Conservation (phyloP, 2,888 invertebrate genomes). For the Mythimna loreyi region DNA sequence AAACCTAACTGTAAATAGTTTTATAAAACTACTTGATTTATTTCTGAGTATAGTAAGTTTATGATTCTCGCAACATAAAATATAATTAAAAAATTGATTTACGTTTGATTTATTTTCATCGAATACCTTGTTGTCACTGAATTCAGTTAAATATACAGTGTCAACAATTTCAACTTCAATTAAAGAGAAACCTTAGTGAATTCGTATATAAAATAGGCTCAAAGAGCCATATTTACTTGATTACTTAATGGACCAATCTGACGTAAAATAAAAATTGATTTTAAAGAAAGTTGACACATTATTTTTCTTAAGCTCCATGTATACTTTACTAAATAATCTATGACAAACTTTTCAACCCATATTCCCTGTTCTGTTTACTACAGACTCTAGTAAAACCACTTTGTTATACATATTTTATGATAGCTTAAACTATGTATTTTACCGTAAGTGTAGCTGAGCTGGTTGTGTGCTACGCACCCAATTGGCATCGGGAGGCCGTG, state of each 20-base stretch:
- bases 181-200: not conserved
- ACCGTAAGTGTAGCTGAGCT: slow-evolving; percentile 35
- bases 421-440: not conserved
- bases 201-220: not conserved
- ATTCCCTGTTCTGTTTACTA: slow-evolving; percentile 12
- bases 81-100: no score
- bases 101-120: no score
- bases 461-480: slow-evolving; percentile 39
- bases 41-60: no score
- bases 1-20: not conserved
- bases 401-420: slow-evolving; percentile 6
- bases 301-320: not conserved
- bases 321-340: not conserved
- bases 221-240: not conserved
- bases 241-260: not conserved
- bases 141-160: not conserved
- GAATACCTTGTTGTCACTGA: not conserved
- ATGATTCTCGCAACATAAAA: no score
- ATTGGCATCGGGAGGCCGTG: slow-evolving; percentile 59
- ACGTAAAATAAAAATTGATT: not conserved
- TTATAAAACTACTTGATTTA: no score
- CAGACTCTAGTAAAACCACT: not conserved
- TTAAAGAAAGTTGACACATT: not conserved
- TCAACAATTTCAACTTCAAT: not conserved
- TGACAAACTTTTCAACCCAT: slow-evolving; percentile 13